Evolutionary conservation across 1,140 invertebrate genomes (phyloP), one percentile per base, ranked within the genome.

Genomic region (Cydia pomonella): DNA sequence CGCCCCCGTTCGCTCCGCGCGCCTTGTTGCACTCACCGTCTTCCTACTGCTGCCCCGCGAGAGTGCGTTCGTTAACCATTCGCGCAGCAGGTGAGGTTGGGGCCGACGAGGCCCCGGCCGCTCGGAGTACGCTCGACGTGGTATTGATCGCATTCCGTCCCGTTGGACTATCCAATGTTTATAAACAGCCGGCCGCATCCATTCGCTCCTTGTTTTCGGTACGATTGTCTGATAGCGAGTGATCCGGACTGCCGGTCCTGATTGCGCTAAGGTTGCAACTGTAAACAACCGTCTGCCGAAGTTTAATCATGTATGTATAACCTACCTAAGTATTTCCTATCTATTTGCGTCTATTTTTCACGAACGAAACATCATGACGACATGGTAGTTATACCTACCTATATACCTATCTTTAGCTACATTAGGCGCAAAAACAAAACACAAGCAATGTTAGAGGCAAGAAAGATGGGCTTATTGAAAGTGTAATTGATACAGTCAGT

Each of bases 181-280:
- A 92, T 92, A 92, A 92, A 92, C 88, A 92, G 88, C 87, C 87
- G 90, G 88, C 81, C 82, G 87, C 85, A 87, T 89, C 85, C 75
- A 87, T 85, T 85, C 80, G 82, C 75, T 83, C 83, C 82, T 88
- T 87, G 88, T 87, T 89, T 89, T 86, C 89, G 81, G 89, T 85
- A 88, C 82, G 76, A 83, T 82, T 75, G 80, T 75, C 81, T 79
- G 81, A 81, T 79, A 76, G 78, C 76, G 80, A 80, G 78, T 80
- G 78, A 82, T 75, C 76, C 74, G 80, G 83, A 82, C 77, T 78
- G 80, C 81, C 77, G 84, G 76, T 82, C 82, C 86, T 82, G 84
- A 79, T 82, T 88, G 84, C 79, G 78, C 80, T 79, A 76, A 73
- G 73, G 81, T 81, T 82, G 80, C 84, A 76, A 77, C 81, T 75